Percentiles rank a stretch among this genome's conserved stretches.
Conservation (phyloP, 2,797 vertebrate species). For the Spea hammondii region DNA sequence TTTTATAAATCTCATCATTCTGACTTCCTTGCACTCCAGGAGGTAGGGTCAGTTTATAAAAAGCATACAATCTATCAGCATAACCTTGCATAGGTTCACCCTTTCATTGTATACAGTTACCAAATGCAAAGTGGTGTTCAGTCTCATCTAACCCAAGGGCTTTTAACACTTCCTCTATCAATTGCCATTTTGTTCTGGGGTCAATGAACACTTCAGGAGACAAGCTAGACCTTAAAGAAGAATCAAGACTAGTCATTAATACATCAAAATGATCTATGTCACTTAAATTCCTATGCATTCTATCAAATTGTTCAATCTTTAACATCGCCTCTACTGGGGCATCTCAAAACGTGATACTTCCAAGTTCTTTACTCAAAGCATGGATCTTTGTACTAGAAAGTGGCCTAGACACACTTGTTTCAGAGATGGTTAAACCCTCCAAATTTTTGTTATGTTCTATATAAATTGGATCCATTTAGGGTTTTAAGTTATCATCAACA, state of each 20-base stretch:
- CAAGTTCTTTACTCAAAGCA: not conserved
- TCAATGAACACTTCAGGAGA: not conserved
- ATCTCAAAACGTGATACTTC: not conserved
- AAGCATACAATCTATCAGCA: not conserved
- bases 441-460: not conserved
- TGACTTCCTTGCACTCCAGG: not conserved
- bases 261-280: not conserved
- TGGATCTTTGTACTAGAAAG: not conserved
- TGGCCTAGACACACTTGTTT: not conserved
- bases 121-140: not conserved
- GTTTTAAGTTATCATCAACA: no score
- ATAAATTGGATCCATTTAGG: not conserved
- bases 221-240: not conserved
- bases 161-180: not conserved
- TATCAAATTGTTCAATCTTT: not conserved
- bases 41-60: not conserved
- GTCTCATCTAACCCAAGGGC: slow-evolving; percentile 1
- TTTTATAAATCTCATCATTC: slow-evolving; percentile 1
- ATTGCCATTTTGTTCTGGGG: not conserved
- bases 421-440: not conserved
- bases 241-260: not conserved
- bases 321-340: not conserved
- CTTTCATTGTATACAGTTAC: not conserved
- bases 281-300: not conserved
- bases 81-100: not conserved